phyloP scores from a whole-genome alignment of 2,888 invertebrate species.

The Hydraecia micacea region DNA sequence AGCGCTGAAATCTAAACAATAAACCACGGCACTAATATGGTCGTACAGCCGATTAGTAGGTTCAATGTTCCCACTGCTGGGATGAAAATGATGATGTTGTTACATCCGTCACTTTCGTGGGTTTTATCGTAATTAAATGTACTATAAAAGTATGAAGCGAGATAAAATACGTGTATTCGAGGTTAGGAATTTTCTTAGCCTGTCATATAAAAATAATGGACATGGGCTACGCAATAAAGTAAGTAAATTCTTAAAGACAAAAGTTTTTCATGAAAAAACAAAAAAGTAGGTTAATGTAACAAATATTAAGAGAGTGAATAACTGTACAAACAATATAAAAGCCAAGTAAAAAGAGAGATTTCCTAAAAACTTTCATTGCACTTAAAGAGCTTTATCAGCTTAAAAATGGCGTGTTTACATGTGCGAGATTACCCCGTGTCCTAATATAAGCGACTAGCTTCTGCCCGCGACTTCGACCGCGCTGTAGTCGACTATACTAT shows the following conservation, averaged over 20 bases:
- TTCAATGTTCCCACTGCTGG: no score
- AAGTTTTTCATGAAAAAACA: background rate
- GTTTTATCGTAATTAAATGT: slow-evolving; percentile 18
- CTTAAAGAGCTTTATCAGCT: background rate
- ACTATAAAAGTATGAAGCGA: background rate
- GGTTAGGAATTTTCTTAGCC: no score
- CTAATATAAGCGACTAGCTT: background rate
- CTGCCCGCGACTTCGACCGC: background rate
- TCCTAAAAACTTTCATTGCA: background rate
- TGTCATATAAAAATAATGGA: background rate
- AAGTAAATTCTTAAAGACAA: background rate
- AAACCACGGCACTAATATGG: no score
- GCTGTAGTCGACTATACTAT: background rate
- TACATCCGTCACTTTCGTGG: background rate
- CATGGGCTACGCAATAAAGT: background rate
- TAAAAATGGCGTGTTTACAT: background rate
- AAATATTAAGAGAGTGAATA: background rate
- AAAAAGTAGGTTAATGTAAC: background rate
- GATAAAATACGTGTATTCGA: background rate
- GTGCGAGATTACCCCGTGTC: background rate
- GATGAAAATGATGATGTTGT: slow-evolving; percentile 7
- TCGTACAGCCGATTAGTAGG: no score
- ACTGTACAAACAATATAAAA: background rate
- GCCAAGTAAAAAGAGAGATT: background rate
- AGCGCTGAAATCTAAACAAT: no score